A percentile compares a stretch with the other conserved stretches of the same genome.
Evolutionary conservation across 2,797 vertebrate genomes (phyloP).

Genomic region (Hemibagrus guttatus): DNA sequence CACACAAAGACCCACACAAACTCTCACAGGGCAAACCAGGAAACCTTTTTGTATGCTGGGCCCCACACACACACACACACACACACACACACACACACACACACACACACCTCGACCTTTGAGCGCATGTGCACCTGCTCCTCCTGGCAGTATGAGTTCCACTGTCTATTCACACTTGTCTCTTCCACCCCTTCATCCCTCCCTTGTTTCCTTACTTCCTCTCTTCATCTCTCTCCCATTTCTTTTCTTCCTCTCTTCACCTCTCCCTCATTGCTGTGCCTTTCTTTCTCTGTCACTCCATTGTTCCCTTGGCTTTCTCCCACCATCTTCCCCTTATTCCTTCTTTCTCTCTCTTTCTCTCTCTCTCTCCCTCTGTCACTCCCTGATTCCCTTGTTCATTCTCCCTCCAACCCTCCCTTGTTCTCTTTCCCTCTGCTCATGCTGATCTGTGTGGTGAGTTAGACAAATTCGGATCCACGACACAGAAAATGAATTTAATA

Average conservation of each 20-base stretch:
- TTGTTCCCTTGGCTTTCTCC: slow-evolving; percentile 10
- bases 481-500: slow-evolving; percentile 66
- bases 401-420: not conserved
- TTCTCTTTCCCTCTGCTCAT: slow-evolving; percentile 60
- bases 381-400: slow-evolving; percentile 18
- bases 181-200: not conserved
- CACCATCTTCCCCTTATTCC: not conserved
- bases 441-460: slow-evolving; percentile 63
- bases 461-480: slow-evolving; percentile 61
- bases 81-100: slow-evolving; percentile 61
- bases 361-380: not conserved
- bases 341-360: not conserved
- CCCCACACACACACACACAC: slow-evolving; percentile 8
- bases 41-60: slow-evolving; percentile 22
- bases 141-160: slow-evolving; percentile 45
- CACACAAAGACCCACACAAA: not conserved
- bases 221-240: not conserved
- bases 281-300: slow-evolving; percentile 7
- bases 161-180: slow-evolving; percentile 32
- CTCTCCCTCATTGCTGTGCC: not conserved
- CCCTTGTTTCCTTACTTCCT: not conserved
- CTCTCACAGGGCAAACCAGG: not conserved
- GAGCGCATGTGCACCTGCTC: slow-evolving; percentile 64
- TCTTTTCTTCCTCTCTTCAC: not conserved
- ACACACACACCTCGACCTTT: slow-evolving; percentile 68